Conservation (phyloP, 1,140 invertebrate species). For the Drosophila hydei region DNA sequence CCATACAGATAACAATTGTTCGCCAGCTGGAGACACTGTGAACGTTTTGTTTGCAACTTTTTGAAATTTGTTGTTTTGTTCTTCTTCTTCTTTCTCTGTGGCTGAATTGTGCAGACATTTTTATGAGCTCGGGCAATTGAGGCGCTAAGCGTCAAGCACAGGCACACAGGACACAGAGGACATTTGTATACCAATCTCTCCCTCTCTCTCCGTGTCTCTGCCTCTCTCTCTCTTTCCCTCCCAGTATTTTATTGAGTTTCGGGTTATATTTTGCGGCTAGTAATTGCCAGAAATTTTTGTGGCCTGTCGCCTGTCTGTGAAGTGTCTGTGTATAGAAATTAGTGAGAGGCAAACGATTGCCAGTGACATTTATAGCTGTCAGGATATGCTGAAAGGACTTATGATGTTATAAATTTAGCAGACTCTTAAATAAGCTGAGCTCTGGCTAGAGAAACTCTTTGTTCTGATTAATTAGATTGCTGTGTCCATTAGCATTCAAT, state of each 20-base stretch:
- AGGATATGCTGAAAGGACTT: conserved; percentile 12
- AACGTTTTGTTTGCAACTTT: conserved; percentile 32
- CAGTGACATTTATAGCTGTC: conserved; percentile 48
- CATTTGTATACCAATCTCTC: conserved; percentile 1
- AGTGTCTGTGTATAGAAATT: conserved; percentile 34
- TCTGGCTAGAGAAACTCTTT: conserved; percentile 1
- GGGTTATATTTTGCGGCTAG: conserved; percentile 21
- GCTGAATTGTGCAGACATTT: conserved; percentile 61
- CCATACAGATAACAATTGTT: conserved; percentile 34
- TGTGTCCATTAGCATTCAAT: conserved; percentile 24
- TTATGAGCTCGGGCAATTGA: conserved; percentile 55
- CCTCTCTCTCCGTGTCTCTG: not conserved
- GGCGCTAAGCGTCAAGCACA: conserved; percentile 51
- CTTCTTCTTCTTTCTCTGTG: not conserved
- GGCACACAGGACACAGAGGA: conserved; percentile 18
- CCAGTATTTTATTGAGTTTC: conserved; percentile 19
- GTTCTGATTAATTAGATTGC: conserved; percentile 7
- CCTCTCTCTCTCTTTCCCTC: not conserved
- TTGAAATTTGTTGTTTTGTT: conserved; percentile 19
- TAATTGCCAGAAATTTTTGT: conserved; percentile 51
- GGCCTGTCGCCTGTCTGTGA: conserved; percentile 34
- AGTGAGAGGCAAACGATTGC: conserved; percentile 27
- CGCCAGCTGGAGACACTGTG: not conserved
- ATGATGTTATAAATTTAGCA: conserved; percentile 4
- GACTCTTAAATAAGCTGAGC: conserved; percentile 12